Evolutionary conservation across 35 echinoderm and acorn worm genomes (phyloP), one percentile per base, ranked within the genome.

Genomic region (Hemicentrotus pulcherrimus): DNA sequence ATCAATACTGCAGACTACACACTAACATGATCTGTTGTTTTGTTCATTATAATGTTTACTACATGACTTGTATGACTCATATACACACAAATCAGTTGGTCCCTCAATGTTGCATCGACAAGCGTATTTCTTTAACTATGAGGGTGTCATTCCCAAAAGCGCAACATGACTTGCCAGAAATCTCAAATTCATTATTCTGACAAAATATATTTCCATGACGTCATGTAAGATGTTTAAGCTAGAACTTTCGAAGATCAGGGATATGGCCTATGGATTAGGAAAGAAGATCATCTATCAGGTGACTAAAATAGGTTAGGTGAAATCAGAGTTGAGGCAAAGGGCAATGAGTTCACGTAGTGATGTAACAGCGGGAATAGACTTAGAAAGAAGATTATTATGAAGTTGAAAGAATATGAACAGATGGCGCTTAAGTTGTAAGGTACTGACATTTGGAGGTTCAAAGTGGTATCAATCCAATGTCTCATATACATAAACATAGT

Each of bases 301-400:
- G 65, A 78, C 65, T 78, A 78, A 78, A 78, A 78, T 78, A 78
- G 65, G 65, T 78, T 28, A 78, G 65, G 65, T 78, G 65, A 78
- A 7, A 78, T 78, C 19, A 78, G 65, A 78, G 65, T 78, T 78
- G 19, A 78, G 24, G 65, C 22, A 78, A 78, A 18, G 65, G 65
- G 65, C 65, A 78, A 78, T 78, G 28, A 78, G 65, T 78, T 78
- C 65, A 78, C 19, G 65, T 22, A n/a, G 65, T 78, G 65, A n/a
- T 78, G 65, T 78, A 78, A 78, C 65, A 78, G 65, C 65, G 28
- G 65, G 22, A 22, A 78, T 78, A 78, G 22, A 78, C 6, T 78
- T 78, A 78, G 6, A 4, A 41, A 41, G 35, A 41, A 41, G 35
- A 41, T 41, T 41, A 41, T 41, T 41, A 28, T 78, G 65, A 78